These are phyloP conservation scores for Glossophaga mutica DNA, from an alignment of 2,797 vertebrate species.

Conservation along the genomic window DNA sequence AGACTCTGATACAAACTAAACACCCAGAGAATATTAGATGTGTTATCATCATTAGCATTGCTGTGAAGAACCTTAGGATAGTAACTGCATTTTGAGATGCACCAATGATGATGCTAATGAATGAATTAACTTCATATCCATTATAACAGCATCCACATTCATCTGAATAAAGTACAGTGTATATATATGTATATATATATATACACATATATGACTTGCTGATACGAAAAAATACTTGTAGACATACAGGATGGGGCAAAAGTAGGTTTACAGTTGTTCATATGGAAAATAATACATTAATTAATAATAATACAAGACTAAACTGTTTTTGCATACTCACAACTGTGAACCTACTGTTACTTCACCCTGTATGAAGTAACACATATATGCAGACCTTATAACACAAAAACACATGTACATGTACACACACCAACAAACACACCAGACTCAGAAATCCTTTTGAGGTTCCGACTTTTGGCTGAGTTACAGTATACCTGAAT, in stretches of 20 bases:
- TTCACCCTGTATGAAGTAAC: no score
- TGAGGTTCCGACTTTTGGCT: neutral
- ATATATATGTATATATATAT: neutral
- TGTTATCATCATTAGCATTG: neutral
- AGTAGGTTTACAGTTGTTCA: neutral
- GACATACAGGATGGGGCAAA: neutral
- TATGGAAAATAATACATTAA: neutral
- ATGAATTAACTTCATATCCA: neutral
- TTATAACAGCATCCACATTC: neutral
- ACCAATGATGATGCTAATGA: neutral
- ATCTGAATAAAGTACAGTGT: neutral
- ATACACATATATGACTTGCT: neutral
- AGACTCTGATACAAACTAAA: neutral
- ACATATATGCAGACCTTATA: neutral
- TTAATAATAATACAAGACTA: neutral
- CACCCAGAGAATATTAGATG: neutral
- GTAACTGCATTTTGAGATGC: neutral
- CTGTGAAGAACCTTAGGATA: neutral
- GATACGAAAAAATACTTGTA: neutral
- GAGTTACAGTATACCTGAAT: neutral
- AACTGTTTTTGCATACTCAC: neutral
- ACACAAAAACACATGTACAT: neutral
- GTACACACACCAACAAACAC: neutral
- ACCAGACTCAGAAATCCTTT: neutral
- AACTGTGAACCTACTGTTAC: neutral